phyloP scores from a whole-genome alignment of 2,113 vertebrate species.

The Xerus inauris region DNA sequence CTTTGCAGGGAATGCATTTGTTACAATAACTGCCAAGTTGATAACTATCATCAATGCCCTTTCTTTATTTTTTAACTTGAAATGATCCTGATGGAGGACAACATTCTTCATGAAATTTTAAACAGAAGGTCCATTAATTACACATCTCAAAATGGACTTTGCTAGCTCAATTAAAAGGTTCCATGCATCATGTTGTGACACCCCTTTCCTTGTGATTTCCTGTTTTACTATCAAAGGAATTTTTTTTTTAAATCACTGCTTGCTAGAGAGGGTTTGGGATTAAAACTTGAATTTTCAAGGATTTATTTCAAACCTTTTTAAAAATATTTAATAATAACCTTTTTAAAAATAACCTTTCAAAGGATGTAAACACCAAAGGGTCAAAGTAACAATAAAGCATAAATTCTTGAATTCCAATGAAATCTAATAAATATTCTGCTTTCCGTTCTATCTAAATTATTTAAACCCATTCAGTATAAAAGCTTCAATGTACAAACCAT shows the following conservation, averaged over 20 bases:
- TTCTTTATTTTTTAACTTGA: slow-evolving; percentile 23
- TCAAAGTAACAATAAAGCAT: not conserved
- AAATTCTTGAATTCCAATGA: not conserved
- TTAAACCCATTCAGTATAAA: not conserved
- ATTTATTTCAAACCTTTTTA: slow-evolving; percentile 2
- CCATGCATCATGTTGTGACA: not conserved
- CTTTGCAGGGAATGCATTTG: not conserved
- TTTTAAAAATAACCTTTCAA: slow-evolving; percentile 60
- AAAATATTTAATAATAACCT: not conserved
- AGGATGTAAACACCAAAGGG: not conserved
- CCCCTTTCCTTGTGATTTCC: not conserved
- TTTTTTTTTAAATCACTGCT: not conserved
- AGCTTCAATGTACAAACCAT: not conserved
- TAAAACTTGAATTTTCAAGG: slow-evolving; percentile 29
- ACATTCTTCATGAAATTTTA: slow-evolving; percentile 49
- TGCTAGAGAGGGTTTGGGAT: not conserved
- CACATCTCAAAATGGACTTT: not conserved
- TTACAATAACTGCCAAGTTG: not conserved
- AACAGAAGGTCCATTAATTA: slow-evolving; percentile 23
- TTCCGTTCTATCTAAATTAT: not conserved
- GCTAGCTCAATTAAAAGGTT: slow-evolving; percentile 11
- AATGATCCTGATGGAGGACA: not conserved
- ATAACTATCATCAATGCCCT: not conserved
- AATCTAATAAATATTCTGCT: not conserved
- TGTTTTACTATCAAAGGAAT: not conserved